A percentile compares a stretch with the other conserved stretches of the same genome.
These are phyloP conservation scores for Halictus quadricinctus DNA, from an alignment of 2,888 invertebrate genomes.

Conservation along the genomic window DNA sequence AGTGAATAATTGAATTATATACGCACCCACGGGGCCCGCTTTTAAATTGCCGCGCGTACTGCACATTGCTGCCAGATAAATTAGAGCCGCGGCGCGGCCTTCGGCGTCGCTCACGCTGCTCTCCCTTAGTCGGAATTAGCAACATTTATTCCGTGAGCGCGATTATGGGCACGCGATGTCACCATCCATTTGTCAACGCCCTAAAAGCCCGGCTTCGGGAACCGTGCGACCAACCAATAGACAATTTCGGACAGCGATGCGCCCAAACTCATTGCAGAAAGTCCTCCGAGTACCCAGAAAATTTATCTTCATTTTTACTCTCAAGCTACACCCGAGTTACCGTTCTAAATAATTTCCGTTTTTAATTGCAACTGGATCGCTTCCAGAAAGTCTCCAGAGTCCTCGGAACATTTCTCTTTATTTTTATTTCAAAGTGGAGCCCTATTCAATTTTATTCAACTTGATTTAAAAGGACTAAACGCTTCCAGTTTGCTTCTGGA, in stretches of 20 bases:
- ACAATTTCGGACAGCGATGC: conserved; percentile 1
- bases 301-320: not conserved
- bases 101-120: not conserved
- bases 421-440: no score
- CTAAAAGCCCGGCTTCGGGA: conserved; percentile 1
- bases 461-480: not conserved
- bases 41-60: conserved; percentile 34
- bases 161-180: conserved; percentile 31
- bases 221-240: not conserved
- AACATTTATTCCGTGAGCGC: conserved; percentile 28
- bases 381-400: not conserved
- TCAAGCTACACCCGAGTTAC: not conserved
- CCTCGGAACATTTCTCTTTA: not conserved
- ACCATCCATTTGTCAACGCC: conserved; percentile 27
- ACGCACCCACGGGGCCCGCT: conserved; percentile 37
- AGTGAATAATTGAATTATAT: conserved; percentile 54
- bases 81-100: conserved; percentile 29
- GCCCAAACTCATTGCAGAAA: not conserved
- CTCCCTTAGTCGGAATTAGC: conserved; percentile 33
- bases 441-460: no score
- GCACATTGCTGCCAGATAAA: conserved; percentile 43
- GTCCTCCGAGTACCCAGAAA: not conserved
- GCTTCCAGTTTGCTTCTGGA: not conserved
- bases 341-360: not conserved
- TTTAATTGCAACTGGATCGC: not conserved